phyloP scores from a whole-genome alignment of 2,888 invertebrate species.

The Agonopterix arenella region DNA sequence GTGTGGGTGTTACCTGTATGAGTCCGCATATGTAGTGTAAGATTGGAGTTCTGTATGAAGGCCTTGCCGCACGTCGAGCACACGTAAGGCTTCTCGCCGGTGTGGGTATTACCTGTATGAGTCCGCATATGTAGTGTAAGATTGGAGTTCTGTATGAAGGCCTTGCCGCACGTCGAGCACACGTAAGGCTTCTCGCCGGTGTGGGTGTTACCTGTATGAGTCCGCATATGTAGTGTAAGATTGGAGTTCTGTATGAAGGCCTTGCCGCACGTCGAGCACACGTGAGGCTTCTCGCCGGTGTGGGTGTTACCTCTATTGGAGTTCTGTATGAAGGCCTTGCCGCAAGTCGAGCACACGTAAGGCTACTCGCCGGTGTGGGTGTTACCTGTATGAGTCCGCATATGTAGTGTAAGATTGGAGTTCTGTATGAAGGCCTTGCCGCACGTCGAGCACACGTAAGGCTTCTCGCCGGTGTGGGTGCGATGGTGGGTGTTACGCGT shows the following conservation, averaged over 20 bases:
- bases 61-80: conserved; percentile 75
- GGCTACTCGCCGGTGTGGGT: conserved; percentile 77
- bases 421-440: conserved; percentile 78
- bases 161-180: conserved; percentile 74
- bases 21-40: conserved; percentile 61
- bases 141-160: conserved; percentile 79
- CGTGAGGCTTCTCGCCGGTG: conserved; percentile 78
- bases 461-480: conserved; percentile 79
- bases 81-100: conserved; percentile 78
- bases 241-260: conserved; percentile 79
- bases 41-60: conserved; percentile 79
- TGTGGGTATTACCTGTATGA: conserved; percentile 72
- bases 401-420: conserved; percentile 70
- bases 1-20: conserved; percentile 75
- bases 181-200: conserved; percentile 79
- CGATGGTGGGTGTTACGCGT: conserved; percentile 77
- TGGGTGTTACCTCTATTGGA: conserved; percentile 76
- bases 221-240: conserved; percentile 61
- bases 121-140: conserved; percentile 63
- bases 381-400: conserved; percentile 60
- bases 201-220: conserved; percentile 70
- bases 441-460: conserved; percentile 74
- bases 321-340: conserved; percentile 78
- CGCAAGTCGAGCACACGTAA: conserved; percentile 73
- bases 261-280: conserved; percentile 75